phyloP scores from a whole-genome alignment of 2,797 vertebrate species.

The Silurus lanzhouensis region DNA sequence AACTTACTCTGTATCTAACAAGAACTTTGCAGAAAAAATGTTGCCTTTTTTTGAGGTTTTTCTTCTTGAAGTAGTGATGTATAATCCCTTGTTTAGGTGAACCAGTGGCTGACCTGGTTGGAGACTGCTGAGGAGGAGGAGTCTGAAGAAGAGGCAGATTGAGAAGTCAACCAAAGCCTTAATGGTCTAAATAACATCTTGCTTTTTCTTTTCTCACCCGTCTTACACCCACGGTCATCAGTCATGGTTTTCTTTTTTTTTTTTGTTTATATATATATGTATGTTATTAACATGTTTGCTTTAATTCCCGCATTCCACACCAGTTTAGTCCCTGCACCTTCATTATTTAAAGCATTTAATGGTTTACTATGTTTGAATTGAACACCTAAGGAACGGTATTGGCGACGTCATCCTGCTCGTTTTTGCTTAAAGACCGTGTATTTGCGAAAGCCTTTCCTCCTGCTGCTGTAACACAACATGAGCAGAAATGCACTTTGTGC shows the following conservation, averaged over 20 bases:
- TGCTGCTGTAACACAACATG: conserved; percentile 73
- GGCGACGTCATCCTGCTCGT: conserved; percentile 11
- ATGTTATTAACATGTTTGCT: not conserved
- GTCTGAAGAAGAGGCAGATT: conserved; percentile 96
- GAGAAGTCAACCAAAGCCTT: conserved; percentile 87
- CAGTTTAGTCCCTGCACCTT: conserved; percentile 3
- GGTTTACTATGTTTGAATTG: conserved; percentile 22
- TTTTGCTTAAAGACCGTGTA: conserved; percentile 53
- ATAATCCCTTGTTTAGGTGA: conserved; percentile 76
- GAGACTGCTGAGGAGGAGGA: conserved; percentile 99
- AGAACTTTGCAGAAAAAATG: not conserved
- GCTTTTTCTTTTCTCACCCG: conserved; percentile 49
- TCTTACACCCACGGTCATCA: not conserved
- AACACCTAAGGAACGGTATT: conserved; percentile 44
- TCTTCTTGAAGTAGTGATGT: not conserved
- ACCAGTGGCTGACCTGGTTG: conserved; percentile 99
- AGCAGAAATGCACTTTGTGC: conserved; percentile 96
- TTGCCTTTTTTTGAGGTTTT: not conserved
- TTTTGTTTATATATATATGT: not conserved
- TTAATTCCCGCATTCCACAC: not conserved
- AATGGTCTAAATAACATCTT: conserved; percentile 76
- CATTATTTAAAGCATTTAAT: conserved; percentile 36
- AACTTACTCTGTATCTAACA: not conserved
- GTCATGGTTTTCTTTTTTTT: not conserved
- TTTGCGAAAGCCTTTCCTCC: conserved; percentile 61